These are phyloP conservation scores for Adoxophyes honmai DNA, from an alignment of 1,140 invertebrate species.

Conservation along the genomic window DNA sequence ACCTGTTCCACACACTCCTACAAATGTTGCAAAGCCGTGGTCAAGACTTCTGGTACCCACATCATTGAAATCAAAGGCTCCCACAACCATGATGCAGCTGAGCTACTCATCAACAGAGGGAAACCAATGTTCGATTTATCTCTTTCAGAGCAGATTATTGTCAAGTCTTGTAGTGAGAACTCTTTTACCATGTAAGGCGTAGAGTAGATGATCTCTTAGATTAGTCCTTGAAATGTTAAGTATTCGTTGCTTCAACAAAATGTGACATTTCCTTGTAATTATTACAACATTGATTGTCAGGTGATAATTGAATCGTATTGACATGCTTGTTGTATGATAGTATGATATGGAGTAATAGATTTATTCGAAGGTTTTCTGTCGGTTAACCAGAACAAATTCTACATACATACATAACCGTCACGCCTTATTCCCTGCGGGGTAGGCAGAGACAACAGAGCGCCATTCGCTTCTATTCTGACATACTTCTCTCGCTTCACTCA, in stretches of 20 bases:
- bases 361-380: background rate
- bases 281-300: too few species aligned
- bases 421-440: too few species aligned
- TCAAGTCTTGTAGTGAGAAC: constrained; percentile 14
- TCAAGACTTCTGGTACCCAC: constrained; percentile 45
- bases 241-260: too few species aligned
- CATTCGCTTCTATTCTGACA: too few species aligned
- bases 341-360: background rate
- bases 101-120: constrained; percentile 46
- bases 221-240: too few species aligned
- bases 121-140: constrained; percentile 18
- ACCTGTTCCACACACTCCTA: constrained; percentile 64
- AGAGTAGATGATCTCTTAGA: constrained; percentile 10
- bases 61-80: constrained; percentile 54
- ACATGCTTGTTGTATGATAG: background rate
- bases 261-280: too few species aligned
- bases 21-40: constrained; percentile 59
- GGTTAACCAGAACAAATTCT: too few species aligned
- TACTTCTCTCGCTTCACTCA: too few species aligned
- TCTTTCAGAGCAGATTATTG: constrained; percentile 18
- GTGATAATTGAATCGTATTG: too few species aligned
- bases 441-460: too few species aligned
- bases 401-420: too few species aligned
- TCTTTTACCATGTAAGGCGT: background rate
- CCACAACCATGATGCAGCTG: constrained; percentile 59